Percentiles rank a stretch among this genome's conserved stretches.
Evolutionary conservation across 2,113 vertebrate genomes (phyloP).

Genomic region (Sula dactylatra): DNA sequence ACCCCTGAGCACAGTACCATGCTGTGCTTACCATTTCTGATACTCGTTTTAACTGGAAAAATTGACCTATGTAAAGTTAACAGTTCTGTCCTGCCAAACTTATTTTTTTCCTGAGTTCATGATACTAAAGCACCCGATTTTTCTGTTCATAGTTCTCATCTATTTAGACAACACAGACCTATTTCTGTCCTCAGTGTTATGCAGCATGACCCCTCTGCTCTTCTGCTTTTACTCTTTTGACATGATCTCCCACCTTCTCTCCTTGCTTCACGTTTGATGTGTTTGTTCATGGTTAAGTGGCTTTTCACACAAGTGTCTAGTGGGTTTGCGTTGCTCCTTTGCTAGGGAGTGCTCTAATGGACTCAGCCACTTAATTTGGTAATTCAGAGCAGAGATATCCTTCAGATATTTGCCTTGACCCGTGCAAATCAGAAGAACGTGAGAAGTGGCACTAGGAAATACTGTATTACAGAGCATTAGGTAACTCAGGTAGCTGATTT

Average conservation of each 20-base stretch:
- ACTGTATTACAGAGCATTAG: not conserved
- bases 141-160: not conserved
- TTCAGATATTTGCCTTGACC: not conserved
- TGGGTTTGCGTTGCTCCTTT: not conserved
- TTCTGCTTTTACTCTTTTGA: not conserved
- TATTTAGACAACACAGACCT: not conserved
- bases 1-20: not conserved
- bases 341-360: not conserved
- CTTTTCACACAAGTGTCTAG: not conserved
- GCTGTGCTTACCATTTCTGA: not conserved
- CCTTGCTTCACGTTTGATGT: not conserved
- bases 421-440: fast-evolving
- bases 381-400: not conserved
- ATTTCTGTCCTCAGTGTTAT: not conserved
- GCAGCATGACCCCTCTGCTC: not conserved
- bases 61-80: not conserved
- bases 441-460: not conserved
- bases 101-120: not conserved
- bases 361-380: fast-evolving
- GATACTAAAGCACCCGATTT: not conserved
- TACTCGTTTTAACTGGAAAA: not conserved
- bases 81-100: not conserved
- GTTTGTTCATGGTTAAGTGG: not conserved
- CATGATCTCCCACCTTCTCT: not conserved
- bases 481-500: not conserved